Conservation (phyloP, 2,888 invertebrate species). For the Exocentrus adspersus region DNA sequence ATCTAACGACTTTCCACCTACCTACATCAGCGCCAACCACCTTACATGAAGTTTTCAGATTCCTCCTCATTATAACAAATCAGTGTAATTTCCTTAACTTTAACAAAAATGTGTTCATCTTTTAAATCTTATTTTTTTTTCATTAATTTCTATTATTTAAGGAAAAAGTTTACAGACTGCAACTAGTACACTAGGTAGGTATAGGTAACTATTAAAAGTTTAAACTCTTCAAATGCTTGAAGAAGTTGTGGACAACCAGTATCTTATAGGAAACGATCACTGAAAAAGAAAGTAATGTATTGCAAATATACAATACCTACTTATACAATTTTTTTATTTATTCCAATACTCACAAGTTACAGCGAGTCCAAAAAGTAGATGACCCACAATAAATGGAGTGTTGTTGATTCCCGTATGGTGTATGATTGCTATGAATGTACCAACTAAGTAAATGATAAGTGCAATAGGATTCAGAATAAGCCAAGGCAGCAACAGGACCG, state of each 20-base stretch:
- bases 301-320: no score
- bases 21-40: no score
- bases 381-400: slow-evolving; percentile 54
- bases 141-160: no score
- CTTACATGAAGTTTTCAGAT: no score
- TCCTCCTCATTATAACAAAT: no score
- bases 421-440: slow-evolving; percentile 54
- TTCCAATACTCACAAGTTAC: slow-evolving; percentile 57
- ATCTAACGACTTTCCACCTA: no score
- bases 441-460: slow-evolving; percentile 53
- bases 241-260: slow-evolving; percentile 55
- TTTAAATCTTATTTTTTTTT: no score
- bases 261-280: slow-evolving; percentile 57
- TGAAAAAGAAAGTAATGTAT: slow-evolving; percentile 55
- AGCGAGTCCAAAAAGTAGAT: slow-evolving; percentile 52
- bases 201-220: slow-evolving; percentile 54
- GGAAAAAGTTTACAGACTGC: no score
- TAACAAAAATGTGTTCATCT: no score
- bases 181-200: no score
- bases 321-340: no score
- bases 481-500: slow-evolving; percentile 57
- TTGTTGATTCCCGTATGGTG: slow-evolving; percentile 54
- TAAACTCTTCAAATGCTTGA: slow-evolving; percentile 57
- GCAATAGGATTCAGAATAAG: slow-evolving; percentile 56
- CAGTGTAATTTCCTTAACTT: no score